phyloP scores from a whole-genome alignment of 1,140 invertebrate species.

The Panonychus citri region DNA sequence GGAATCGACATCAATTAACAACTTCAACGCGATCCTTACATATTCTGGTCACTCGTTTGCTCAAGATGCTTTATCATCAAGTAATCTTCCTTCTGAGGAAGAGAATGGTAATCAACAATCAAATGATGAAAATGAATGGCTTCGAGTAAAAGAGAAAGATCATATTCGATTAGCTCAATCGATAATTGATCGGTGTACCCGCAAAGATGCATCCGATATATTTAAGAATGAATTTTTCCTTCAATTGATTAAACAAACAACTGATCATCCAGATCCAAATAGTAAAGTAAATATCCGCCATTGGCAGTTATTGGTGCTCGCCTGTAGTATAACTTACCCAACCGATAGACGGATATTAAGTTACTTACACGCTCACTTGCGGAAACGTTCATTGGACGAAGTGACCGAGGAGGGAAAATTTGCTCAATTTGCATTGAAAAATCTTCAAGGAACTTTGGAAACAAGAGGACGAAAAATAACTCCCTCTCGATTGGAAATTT shows the following conservation, averaged over 20 bases:
- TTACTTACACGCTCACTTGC: constrained; percentile 69
- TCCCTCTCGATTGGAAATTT: constrained; percentile 75
- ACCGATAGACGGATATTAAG: constrained; percentile 54
- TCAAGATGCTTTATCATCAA: background rate
- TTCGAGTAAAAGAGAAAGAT: constrained; percentile 39
- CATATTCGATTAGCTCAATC: constrained; percentile 64
- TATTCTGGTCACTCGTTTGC: constrained; percentile 36
- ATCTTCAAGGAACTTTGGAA: constrained; percentile 40
- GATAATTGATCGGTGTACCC: constrained; percentile 67
- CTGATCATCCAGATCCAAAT: constrained; percentile 60
- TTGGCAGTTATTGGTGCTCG: constrained; percentile 71
- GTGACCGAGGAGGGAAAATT: constrained; percentile 83
- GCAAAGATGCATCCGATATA: constrained; percentile 39
- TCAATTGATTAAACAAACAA: constrained; percentile 80
- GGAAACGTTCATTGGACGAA: constrained; percentile 61
- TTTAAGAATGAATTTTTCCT: constrained; percentile 72
- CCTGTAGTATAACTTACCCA: constrained; percentile 64
- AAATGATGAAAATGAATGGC: background rate
- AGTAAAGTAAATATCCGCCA: constrained; percentile 62
- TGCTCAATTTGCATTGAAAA: constrained; percentile 75
- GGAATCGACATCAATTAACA: constrained; percentile 53
- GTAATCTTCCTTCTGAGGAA: background rate
- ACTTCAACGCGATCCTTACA: constrained; percentile 34
- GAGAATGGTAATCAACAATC: background rate
- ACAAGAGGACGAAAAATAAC: constrained; percentile 64